phyloP scores from a whole-genome alignment of 1,140 invertebrate species.

The Cylas formicarius region DNA sequence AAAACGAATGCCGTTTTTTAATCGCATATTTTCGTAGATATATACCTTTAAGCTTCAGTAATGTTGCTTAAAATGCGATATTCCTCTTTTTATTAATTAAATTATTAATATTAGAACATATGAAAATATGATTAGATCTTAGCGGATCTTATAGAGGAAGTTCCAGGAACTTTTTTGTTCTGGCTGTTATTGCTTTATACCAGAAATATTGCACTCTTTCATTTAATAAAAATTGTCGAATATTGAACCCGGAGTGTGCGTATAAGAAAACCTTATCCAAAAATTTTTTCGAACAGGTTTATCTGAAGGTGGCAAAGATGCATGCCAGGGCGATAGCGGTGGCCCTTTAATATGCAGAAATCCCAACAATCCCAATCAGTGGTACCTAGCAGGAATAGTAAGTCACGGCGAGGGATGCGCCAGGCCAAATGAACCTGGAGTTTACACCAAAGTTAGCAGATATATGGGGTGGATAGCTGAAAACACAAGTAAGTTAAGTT shows the following conservation, averaged over 20 bases:
- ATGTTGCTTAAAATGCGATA: no score
- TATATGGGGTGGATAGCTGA: constrained; percentile 66
- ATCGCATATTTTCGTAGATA: no score
- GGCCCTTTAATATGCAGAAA: constrained; percentile 70
- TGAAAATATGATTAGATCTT: no score
- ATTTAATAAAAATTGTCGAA: no score
- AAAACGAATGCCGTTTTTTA: no score
- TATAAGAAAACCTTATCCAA: constrained; percentile 3
- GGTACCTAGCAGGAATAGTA: constrained; percentile 70
- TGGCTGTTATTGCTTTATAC: neutral
- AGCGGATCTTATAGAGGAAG: no score
- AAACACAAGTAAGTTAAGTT: constrained; percentile 43
- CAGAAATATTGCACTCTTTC: no score
- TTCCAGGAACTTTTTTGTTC: no score
- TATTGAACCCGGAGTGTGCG: no score
- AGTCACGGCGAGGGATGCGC: constrained; percentile 79
- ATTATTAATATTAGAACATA: no score
- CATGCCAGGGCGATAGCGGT: constrained; percentile 76
- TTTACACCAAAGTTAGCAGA: constrained; percentile 69
- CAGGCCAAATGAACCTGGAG: constrained; percentile 66
- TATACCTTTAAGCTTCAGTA: no score
- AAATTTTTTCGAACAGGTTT: constrained; percentile 43
- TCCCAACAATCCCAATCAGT: constrained; percentile 51
- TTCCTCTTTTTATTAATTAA: no score
- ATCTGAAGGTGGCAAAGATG: constrained; percentile 64